Conservation (phyloP, 2,797 vertebrate species). For the Lacerta bilineata region DNA sequence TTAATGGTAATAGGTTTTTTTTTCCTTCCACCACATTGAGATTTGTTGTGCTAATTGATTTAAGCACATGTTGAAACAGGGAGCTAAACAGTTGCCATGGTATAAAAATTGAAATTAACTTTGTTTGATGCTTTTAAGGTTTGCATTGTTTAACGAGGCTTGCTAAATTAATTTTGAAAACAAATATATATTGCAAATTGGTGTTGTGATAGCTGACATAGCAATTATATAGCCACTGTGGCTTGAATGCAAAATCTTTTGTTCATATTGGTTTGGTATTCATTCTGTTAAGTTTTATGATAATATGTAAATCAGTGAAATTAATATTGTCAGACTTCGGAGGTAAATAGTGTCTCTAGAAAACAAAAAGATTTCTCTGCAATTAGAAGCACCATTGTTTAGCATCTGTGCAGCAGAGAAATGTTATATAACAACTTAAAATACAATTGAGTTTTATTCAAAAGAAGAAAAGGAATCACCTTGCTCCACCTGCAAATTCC, state of each 20-base stretch:
- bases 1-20: slow-evolving; percentile 75
- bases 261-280: slow-evolving; percentile 26
- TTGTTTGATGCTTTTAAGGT: neutral
- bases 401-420: slow-evolving; percentile 7
- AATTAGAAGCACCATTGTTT: slow-evolving; percentile 13
- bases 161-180: slow-evolving; percentile 2
- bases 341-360: slow-evolving; percentile 16
- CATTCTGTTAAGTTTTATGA: slow-evolving; percentile 31
- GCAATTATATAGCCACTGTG: neutral
- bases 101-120: slow-evolving; percentile 31
- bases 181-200: neutral
- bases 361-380: slow-evolving; percentile 19
- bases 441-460: slow-evolving; percentile 8
- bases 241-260: neutral
- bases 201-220: neutral
- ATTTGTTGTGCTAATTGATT: slow-evolving; percentile 58
- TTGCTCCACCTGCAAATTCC: slow-evolving; percentile 19
- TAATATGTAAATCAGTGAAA: slow-evolving; percentile 16
- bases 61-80: slow-evolving; percentile 43
- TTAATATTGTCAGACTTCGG: neutral
- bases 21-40: slow-evolving; percentile 70
- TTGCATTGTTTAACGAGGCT: slow-evolving; percentile 4
- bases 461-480: neutral
- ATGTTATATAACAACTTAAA: neutral
- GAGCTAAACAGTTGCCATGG: slow-evolving; percentile 27